phyloP scores from a whole-genome alignment of 2,113 vertebrate genomes.

The Terrapene triunguis region DNA sequence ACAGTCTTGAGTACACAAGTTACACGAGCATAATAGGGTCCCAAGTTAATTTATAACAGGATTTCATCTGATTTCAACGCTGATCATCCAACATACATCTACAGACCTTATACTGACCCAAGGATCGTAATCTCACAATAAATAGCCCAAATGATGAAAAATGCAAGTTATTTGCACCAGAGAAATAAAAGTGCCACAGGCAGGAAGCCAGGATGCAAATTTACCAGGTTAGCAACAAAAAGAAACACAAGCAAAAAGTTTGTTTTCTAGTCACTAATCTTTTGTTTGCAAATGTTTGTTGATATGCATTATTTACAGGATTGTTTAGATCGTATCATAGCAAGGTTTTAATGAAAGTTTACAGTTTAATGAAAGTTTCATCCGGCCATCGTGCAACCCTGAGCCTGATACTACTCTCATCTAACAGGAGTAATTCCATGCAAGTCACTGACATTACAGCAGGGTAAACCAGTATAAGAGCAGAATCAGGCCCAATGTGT shows the following conservation, averaged over 20 bases:
- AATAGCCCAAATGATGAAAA: not conserved
- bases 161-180: rapidly evolving
- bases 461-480: not conserved
- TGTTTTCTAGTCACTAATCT: not conserved
- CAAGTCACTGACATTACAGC: rapidly evolving
- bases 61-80: not conserved
- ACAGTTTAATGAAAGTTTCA: not conserved
- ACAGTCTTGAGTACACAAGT: not conserved
- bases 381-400: not conserved
- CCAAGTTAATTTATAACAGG: not conserved
- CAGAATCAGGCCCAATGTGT: not conserved
- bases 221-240: not conserved
- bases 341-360: not conserved
- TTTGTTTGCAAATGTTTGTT: rapidly evolving
- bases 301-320: not conserved
- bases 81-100: too few species aligned
- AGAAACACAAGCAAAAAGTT: not conserved
- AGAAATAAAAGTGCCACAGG: not conserved
- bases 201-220: not conserved
- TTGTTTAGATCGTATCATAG: not conserved
- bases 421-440: not conserved
- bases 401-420: not conserved
- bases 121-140: not conserved
- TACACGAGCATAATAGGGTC: rapidly evolving
- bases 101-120: not conserved